Base-by-base conservation (phyloP, 2,888 invertebrate genomes). In the Papilio demoleus region DNA sequence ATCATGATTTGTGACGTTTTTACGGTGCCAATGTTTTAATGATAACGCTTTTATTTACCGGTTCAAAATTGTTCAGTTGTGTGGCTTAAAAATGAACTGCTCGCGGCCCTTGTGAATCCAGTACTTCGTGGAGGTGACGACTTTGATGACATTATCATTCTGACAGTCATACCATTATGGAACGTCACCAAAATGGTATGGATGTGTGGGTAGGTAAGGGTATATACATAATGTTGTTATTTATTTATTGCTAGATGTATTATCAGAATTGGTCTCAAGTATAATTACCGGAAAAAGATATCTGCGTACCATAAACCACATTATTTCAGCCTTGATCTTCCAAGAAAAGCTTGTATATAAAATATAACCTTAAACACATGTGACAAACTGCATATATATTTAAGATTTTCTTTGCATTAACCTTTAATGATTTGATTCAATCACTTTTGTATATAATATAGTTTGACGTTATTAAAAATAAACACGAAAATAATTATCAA, bases 161-260 rank as follows among this genome's bases (percentile, higher is more conserved):
- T 82, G 75, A 73, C 75, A 74, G 76, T 81, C 86, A 90, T 91
- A 92, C 90, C 91, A 92, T 90, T 88, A 93, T 93, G 93, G 93
- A 93, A 86, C 87, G 93, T 73, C 93, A 93, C 90, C 93, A 93
- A 81, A 93, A 93, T 90, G 93, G 93, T 90, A 93, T 93, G 91
- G 93, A 93, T 93, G 93, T 93, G 90, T 93, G 93, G 93, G 93
- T 93, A 93, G 93, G 93, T 93, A 93, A 93, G 93, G 92, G 88
- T 88, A 90, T 79, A 76, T 77, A 75, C 71, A 73, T 76, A 74
- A 72, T 74, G 70, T 75, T 75, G 70, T 73, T 72, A 74, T 72
- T 72, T 73, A 71, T 65, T 67, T 70, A 65, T 64, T 58, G n/a
- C 34, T 47, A 31, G 1, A 34, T 36, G 11, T 62, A 47, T n/a